A percentile compares a stretch with the other conserved stretches of the same genome.
Evolutionary conservation across 2,888 invertebrate species (phyloP).

Genomic region (Embidobia sp.): DNA sequence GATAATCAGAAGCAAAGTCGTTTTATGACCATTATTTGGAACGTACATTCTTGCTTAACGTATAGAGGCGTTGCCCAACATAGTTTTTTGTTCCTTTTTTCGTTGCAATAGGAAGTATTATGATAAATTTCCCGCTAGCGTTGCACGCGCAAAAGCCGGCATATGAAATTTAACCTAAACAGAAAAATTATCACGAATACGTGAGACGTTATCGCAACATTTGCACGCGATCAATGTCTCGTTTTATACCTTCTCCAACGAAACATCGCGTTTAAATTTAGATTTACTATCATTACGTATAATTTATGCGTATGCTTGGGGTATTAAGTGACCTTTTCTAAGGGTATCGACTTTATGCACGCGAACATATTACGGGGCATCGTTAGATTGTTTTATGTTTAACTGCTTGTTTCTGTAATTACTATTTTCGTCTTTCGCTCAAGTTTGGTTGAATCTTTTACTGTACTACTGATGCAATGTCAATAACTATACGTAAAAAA

Average conservation of each 20-base stretch:
- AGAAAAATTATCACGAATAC: conserved; percentile 57
- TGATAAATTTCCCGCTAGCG: conserved; percentile 37
- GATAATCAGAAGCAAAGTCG: conserved; percentile 15
- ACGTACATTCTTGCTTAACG: conserved; percentile 28
- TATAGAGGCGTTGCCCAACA: not conserved
- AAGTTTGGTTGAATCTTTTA: too few relatives aligned
- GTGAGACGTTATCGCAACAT: conserved; percentile 71
- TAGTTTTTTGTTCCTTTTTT: conserved; percentile 23
- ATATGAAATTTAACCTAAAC: conserved; percentile 24
- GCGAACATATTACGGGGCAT: conserved; percentile 45
- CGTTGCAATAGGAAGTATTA: conserved; percentile 28
- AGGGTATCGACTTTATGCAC: conserved; percentile 54
- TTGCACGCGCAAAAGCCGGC: conserved; percentile 43
- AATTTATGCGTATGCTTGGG: conserved; percentile 63
- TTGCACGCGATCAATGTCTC: conserved; percentile 74
- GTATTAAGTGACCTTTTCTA: conserved; percentile 64
- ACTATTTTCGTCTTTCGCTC: too few relatives aligned
- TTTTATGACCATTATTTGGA: conserved; percentile 17
- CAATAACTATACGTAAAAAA: too few relatives aligned
- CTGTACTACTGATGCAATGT: too few relatives aligned
- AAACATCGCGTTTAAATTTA: conserved; percentile 71
- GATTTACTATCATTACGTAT: conserved; percentile 69
- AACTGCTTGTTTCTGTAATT: conserved; percentile 45
- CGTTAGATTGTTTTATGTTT: conserved; percentile 62
- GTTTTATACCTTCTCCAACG: conserved; percentile 70